Base-by-base conservation (phyloP, 2,113 vertebrate genomes). In the Dipodomys stephensi region DNA sequence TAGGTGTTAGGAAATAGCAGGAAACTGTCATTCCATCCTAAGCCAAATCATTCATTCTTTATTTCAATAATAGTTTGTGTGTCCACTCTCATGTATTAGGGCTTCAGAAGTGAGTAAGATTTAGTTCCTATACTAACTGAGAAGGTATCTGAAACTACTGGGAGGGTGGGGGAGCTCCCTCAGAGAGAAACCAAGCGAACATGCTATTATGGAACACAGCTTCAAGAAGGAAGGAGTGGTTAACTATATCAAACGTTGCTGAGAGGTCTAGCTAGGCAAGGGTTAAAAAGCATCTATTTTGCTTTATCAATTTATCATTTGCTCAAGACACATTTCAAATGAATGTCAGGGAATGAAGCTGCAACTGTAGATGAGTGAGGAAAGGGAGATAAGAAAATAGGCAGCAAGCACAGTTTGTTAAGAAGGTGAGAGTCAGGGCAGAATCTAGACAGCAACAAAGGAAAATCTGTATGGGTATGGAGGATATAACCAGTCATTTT, bases 271-370 rank as follows among this genome's bases (percentile, higher is more conserved):
- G 28, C 7, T 39, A 73, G n/a, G 9, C 44, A 30, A 87, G 22
- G 6, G 57, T 28, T 44, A 68, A 89, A 92, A 57, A 76, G 11
- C 19, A 64, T 64, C 28, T 77, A 39, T 71, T 80, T 83, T 88
- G 68, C 74, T 88, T 92, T 46, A 84, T 68, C 30, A 95, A 85
- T 81, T 94, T 69, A 44, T 27, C 22, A 77, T 71, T 79, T 91
- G 88, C 46, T 92, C 12, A 87, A 90, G 49, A 88, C 13, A 12
- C 39, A 71, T 90, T 90, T 90, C n/a, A 94, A 28, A 0, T 23
- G n/a, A 53, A 78, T 69, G 53, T 73, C 53, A 95, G 72, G 30
- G 68, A 86, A 22, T 28, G 19, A 91, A 76, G 62, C 39, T 87
- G 65, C 12, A 87, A 39, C 0, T 76, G 30, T 16, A 78, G 64